Evolutionary conservation across 1,140 invertebrate species (phyloP).

Genomic region (Drosophila tristis): DNA sequence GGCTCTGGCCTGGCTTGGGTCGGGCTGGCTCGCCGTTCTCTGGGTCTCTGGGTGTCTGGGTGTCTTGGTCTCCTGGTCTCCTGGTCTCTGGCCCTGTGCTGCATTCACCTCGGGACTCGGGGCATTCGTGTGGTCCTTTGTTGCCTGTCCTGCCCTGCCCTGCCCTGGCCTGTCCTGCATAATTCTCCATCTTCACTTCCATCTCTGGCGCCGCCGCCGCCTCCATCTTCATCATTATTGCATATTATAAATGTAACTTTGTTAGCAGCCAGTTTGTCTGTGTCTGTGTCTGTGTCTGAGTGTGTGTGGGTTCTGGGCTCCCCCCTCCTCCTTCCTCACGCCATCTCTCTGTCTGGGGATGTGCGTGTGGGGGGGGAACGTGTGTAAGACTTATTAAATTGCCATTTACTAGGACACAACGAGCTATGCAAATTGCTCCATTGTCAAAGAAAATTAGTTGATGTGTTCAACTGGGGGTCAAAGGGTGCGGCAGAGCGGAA

Average conservation of each 20-base stretch:
- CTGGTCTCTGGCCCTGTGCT: too few species aligned
- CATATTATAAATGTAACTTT: constrained; percentile 61
- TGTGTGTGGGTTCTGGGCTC: too few species aligned
- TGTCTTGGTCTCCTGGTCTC: background rate
- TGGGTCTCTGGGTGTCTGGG: too few species aligned
- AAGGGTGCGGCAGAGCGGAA: constrained; percentile 14
- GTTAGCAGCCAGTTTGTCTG: constrained; percentile 29
- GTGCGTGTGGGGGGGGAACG: background rate
- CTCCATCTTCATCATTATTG: constrained; percentile 53
- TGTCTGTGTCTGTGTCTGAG: constrained; percentile 1
- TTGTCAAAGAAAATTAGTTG: constrained; percentile 57
- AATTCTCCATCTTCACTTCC: background rate
- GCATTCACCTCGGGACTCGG: too few species aligned
- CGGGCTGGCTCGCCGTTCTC: too few species aligned
- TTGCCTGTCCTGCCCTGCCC: too few species aligned
- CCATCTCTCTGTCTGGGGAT: background rate
- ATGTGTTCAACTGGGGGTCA: constrained; percentile 20
- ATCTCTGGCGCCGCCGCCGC: background rate
- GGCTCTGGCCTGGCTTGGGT: background rate
- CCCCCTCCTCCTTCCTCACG: too few species aligned
- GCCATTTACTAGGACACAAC: constrained; percentile 39
- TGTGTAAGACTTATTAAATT: constrained; percentile 58
- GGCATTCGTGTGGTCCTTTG: too few species aligned
- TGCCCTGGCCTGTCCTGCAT: too few species aligned
- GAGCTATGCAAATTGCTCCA: constrained; percentile 48